Conservation (phyloP, 2,113 vertebrate genomes). For the Gallinago jamesoni region DNA sequence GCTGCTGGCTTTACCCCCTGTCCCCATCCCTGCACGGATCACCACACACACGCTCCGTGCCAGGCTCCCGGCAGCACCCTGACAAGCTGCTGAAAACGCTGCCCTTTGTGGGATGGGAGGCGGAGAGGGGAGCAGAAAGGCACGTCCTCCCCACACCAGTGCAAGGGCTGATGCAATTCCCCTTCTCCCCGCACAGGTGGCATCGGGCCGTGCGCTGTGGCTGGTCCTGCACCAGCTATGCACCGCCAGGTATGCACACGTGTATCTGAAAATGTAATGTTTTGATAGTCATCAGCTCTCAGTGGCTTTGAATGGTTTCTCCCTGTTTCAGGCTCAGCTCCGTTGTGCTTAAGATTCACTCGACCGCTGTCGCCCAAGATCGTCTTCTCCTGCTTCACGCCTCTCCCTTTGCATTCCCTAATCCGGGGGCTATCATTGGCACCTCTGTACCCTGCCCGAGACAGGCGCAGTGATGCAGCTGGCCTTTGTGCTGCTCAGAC, state of each 20-base stretch:
- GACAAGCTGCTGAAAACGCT: background rate
- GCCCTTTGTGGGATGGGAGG: background rate
- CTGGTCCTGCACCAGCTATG: background rate
- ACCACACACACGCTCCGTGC: fast-evolving
- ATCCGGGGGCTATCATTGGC: background rate
- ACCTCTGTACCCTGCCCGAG: background rate
- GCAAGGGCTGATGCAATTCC: background rate
- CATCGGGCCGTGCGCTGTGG: background rate
- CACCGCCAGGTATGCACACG: background rate
- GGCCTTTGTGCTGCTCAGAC: background rate
- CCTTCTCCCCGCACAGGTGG: background rate
- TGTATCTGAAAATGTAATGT: too few species aligned
- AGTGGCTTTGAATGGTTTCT: fast-evolving
- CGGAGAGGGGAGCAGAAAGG: background rate
- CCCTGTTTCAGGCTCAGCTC: background rate
- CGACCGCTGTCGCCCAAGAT: background rate
- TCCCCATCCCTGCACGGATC: background rate
- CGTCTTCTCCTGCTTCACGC: background rate
- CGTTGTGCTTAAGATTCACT: background rate
- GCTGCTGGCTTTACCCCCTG: background rate
- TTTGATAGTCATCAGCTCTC: background rate
- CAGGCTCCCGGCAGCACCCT: background rate
- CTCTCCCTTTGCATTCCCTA: background rate
- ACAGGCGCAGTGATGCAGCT: fast-evolving
- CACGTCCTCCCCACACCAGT: background rate